Base-by-base conservation (phyloP, 2,888 invertebrate species). In the Platerodrilus igneus region DNA sequence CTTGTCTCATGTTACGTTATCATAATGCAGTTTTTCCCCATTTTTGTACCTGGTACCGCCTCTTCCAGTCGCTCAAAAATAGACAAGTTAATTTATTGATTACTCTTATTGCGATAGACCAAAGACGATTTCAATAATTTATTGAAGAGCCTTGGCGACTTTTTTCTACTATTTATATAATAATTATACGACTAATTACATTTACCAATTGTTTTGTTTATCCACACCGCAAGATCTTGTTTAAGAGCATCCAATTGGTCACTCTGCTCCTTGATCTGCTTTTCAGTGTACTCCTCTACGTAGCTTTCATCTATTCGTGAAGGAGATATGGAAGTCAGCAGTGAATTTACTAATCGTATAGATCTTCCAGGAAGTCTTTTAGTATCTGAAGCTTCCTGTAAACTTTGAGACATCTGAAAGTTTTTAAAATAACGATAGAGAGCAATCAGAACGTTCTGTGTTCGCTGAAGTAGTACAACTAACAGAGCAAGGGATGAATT, bases 151-250 rank as follows among this genome's bases (percentile, higher is more conserved):
- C 9, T n/a, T n/a, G 9, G 8, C 21, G 21, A 21, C 9, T 21
- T 21, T 19, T n/a, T 21, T 4, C 9, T n/a, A 3, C 21, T 21
- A 21, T n/a, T n/a, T 21, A 21, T n/a, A n/a, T 21, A 21, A 3
- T 3, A 4, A 21, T 21, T 21, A 6, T 15, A 6, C 8, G 15
- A 25, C 5, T 19, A 37, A 25, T 5, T 19, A 9, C n/a, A 75
- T 82, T 77, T 63, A 89, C 90, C 85, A 50, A 89, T 74, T 37
- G 82, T 84, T 64, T 85, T 87, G 64, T 86, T 86, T 47, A 91
- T 81, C 90, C 90, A 91, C 55, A 89, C 88, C 4, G 89, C 86
- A 37, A 90, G 70, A 67, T 91, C 90, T 63, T 90, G 89, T 66
- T 87, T 86, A 47, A 90, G 71, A 0, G 89, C 89, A 57, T 83